A percentile compares a stretch with the other conserved stretches of the same genome.
phyloP scores from a whole-genome alignment of 1,140 invertebrate species.

The Scaptodrosophila lebanonensis region DNA sequence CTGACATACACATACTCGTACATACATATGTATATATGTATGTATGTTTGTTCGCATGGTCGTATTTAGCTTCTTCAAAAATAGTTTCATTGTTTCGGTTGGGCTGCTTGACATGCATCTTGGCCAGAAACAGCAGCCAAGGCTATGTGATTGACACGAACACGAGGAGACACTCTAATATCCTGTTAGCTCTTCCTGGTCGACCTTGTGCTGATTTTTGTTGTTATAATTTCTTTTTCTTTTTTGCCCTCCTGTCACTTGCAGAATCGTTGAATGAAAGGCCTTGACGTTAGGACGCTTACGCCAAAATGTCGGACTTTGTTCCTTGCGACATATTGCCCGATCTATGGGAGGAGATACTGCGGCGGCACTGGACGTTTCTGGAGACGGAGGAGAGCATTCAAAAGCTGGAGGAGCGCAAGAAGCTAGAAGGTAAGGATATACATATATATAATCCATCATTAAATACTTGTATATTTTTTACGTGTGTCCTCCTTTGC shows the following conservation, averaged over 20 bases:
- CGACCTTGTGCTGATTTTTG: not conserved
- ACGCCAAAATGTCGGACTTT: conserved; percentile 69
- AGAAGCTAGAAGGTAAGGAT: conserved; percentile 84
- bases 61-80: no score
- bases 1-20: not conserved
- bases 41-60: not conserved
- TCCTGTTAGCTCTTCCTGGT: no score
- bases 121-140: no score
- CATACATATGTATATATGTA: not conserved
- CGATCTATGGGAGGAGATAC: conserved; percentile 83
- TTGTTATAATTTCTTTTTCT: conserved; percentile 17
- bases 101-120: conserved; percentile 4
- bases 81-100: conserved; percentile 24
- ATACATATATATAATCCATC: not conserved
- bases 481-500: not conserved
- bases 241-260: conserved; percentile 39
- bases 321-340: conserved; percentile 59
- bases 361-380: conserved; percentile 84
- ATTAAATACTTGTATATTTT: not conserved
- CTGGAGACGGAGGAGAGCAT: conserved; percentile 87
- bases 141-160: no score
- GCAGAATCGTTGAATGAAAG: conserved; percentile 62
- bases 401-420: conserved; percentile 84
- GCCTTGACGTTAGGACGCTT: conserved; percentile 44
- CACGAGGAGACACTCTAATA: no score